phyloP scores from a whole-genome alignment of 2,797 vertebrate genomes.

The Hozukius guyotensis region DNA sequence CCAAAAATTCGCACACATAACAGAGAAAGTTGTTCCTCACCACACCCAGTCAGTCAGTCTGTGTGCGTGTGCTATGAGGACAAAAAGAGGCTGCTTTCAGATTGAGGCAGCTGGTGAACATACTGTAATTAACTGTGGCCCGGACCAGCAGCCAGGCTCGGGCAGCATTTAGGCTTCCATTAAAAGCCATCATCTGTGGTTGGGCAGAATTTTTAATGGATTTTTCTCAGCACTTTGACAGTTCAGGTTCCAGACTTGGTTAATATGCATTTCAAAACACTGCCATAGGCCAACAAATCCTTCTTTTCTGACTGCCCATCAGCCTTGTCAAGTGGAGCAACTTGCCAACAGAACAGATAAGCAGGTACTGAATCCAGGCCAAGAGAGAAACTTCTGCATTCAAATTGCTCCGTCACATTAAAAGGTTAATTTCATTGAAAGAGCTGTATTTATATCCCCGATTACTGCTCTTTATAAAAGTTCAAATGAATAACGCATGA shows the following conservation, averaged over 20 bases:
- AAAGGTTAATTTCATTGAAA: constrained; percentile 42
- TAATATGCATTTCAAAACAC: constrained; percentile 60
- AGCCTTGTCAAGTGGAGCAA: constrained; percentile 21
- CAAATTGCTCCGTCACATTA: constrained; percentile 10
- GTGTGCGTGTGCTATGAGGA: constrained; percentile 1
- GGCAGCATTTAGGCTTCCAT: constrained; percentile 73
- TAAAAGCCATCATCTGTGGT: constrained; percentile 75
- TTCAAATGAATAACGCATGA: constrained; percentile 8
- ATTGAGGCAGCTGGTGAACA: constrained; percentile 71
- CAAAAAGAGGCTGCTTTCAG: constrained; percentile 45
- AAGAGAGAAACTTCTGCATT: constrained; percentile 4
- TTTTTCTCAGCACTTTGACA: constrained; percentile 60
- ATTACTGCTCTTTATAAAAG: constrained; percentile 25
- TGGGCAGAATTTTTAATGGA: constrained; percentile 65
- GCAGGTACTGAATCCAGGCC: constrained; percentile 13
- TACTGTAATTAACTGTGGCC: constrained; percentile 76
- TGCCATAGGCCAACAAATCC: constrained; percentile 24
- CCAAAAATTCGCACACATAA: constrained; percentile 33
- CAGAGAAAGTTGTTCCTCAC: constrained; percentile 39
- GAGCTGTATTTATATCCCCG: constrained; percentile 19
- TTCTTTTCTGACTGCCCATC: constrained; percentile 28
- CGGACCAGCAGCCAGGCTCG: constrained; percentile 64
- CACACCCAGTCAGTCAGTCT: constrained; percentile 29
- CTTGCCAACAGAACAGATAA: constrained; percentile 19
- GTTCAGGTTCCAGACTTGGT: constrained; percentile 44